Percentiles rank a stretch among this genome's conserved stretches.
These are phyloP conservation scores for Vireo altiloquus DNA, from an alignment of 2,113 vertebrate genomes.

Conservation along the genomic window DNA sequence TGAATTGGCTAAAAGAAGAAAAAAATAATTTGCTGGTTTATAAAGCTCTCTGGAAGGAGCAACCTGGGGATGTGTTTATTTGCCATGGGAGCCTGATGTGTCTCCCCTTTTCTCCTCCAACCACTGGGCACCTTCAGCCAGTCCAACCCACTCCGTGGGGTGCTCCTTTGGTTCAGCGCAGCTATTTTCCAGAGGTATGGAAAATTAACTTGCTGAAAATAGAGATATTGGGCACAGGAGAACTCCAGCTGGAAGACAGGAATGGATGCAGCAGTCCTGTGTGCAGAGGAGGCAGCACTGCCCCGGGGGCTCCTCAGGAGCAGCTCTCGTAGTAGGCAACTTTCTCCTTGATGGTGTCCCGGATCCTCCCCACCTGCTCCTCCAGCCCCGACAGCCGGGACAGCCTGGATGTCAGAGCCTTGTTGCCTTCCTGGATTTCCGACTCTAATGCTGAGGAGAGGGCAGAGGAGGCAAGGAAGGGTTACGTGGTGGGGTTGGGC, in stretches of 20 bases:
- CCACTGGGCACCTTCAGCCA: not conserved
- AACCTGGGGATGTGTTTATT: not conserved
- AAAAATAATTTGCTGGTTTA: not conserved
- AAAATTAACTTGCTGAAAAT: conserved; percentile 3
- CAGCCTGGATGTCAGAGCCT: conserved; percentile 69
- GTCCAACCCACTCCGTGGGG: not conserved
- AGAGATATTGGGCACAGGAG: not conserved
- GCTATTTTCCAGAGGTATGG: not conserved
- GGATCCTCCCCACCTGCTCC: conserved; percentile 65
- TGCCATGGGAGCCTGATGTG: not conserved
- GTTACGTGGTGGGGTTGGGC: not conserved
- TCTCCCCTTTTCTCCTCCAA: not conserved
- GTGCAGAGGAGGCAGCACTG: not conserved
- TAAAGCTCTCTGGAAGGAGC: not conserved
- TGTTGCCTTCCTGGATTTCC: conserved; percentile 72
- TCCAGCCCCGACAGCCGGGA: conserved; percentile 74
- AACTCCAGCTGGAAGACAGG: not conserved
- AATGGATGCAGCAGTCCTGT: not conserved
- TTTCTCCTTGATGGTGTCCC: conserved; percentile 65
- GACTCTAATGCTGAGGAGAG: conserved; percentile 74
- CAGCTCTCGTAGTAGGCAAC: conserved; percentile 70
- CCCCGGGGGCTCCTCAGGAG: conserved; percentile 21
- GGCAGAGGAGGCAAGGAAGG: not conserved
- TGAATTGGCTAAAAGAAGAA: not conserved
- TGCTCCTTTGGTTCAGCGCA: not conserved